These are phyloP conservation scores for Chroicocephalus ridibundus DNA, from an alignment of 2,113 vertebrate genomes.

Conservation along the genomic window DNA sequence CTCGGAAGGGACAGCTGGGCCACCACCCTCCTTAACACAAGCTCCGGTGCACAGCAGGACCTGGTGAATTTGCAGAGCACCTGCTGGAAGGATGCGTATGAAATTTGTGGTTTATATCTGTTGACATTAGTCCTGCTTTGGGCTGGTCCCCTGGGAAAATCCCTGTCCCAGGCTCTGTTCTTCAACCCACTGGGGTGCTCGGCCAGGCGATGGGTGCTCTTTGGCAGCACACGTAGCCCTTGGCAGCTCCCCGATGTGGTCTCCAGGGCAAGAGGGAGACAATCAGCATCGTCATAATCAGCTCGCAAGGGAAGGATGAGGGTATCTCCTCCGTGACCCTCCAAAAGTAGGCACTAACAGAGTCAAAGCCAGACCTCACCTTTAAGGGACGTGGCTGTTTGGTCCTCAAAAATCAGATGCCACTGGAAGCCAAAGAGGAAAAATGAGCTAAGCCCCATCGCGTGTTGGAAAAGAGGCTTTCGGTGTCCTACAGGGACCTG, in stretches of 20 bases:
- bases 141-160: not conserved
- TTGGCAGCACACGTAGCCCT: not conserved
- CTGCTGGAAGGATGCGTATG: not conserved
- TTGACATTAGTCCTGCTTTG: not conserved
- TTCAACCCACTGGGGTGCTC: not conserved
- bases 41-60: fast-evolving
- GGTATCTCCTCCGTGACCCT: not conserved
- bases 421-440: not conserved
- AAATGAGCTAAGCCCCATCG: not conserved
- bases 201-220: fast-evolving
- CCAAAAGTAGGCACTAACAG: not conserved
- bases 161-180: not conserved
- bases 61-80: not conserved
- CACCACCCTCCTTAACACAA: not conserved
- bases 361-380: not conserved
- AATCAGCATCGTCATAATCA: not conserved
- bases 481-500: not conserved
- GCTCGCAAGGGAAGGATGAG: fast-evolving
- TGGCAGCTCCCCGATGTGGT: not conserved
- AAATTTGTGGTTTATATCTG: not conserved
- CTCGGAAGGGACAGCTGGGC: fast-evolving
- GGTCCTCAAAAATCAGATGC: not conserved
- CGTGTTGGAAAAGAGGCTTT: not conserved
- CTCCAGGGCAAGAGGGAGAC: not conserved
- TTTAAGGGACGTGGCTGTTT: not conserved